Evolutionary conservation across 2,888 invertebrate genomes (phyloP), one percentile per base, ranked within the genome.

Genomic region (Scotopteryx bipunctaria): DNA sequence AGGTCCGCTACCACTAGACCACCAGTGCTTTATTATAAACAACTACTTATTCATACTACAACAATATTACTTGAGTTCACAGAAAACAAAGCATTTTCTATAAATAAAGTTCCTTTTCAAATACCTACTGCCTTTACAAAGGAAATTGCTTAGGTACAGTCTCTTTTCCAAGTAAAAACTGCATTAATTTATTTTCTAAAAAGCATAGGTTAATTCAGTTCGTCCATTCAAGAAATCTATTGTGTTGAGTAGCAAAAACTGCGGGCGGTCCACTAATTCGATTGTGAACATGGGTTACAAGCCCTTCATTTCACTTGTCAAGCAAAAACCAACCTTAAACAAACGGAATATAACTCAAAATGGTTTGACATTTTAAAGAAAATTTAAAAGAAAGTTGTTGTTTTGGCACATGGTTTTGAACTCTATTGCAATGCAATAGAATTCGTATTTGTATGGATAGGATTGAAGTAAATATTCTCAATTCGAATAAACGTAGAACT

Each of bases 231-330:
- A 69, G 69, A 64, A 76, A 77, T 67, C 77, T 68, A 83, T 86
- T 84, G 81, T 84, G 77, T 78, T 73, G 78, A 85, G 81, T 81
- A 85, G 83, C 85, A 85, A 82, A 83, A 86, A 79, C 87, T 73
- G 66, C 81, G 75, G 87, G 87, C 62, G 86, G 84, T 88, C 86
- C 80, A 73, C 79, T 83, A 86, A 87, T 86, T 84, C 76, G 72
- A 81, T 81, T 76, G 76, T 73, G 68, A 78, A 77, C 56, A 32
- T 32, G 21, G 19, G 27, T 37, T 21, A 23, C 23, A 19, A 36
- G 33, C 43, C 32, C 9, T 15, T 17, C 37, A 14, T 15, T 45
- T 17, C 32, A 17, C 8, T 45, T 23, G 37, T 6, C 17, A 44
- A 17, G 21, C 47, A 0, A 59, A 36, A 43, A 16, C 6, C 0